These are phyloP conservation scores for Chionodraco myersi DNA, from an alignment of 2,113 vertebrate species.

Conservation along the genomic window DNA sequence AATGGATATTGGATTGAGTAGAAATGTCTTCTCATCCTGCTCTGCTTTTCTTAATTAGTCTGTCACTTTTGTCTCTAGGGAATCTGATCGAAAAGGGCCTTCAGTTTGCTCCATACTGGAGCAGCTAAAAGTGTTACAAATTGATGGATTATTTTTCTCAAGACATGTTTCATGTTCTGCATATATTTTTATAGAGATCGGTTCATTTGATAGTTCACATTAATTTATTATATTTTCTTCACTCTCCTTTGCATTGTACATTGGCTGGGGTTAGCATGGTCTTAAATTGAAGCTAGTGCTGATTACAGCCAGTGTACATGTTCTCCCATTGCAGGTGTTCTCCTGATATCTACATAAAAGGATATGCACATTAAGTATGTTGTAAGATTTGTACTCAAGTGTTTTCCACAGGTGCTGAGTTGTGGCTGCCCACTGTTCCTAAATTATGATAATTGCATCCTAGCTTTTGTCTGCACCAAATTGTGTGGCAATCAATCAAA, in stretches of 20 bases:
- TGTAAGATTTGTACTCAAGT: no score
- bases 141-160: not conserved
- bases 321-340: not conserved
- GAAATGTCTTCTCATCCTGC: conserved; percentile 31
- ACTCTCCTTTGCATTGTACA: not conserved
- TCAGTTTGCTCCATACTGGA: conserved; percentile 11
- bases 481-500: not conserved
- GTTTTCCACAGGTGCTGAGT: no score
- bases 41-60: conserved; percentile 14
- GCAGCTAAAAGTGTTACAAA: not conserved
- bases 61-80: not conserved
- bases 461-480: not conserved
- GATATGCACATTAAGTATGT: no score
- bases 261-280: not conserved
- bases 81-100: conserved; percentile 5
- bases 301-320: not conserved
- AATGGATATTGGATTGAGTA: conserved; percentile 37
- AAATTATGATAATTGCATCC: no score
- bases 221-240: not conserved
- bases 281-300: not conserved
- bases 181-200: not conserved
- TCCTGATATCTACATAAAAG: not conserved
- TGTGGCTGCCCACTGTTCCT: no score
- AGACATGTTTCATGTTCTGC: conserved; percentile 1
- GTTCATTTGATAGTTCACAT: not conserved